Base-by-base conservation (phyloP, 2,113 vertebrate genomes). In the Riparia riparia region DNA sequence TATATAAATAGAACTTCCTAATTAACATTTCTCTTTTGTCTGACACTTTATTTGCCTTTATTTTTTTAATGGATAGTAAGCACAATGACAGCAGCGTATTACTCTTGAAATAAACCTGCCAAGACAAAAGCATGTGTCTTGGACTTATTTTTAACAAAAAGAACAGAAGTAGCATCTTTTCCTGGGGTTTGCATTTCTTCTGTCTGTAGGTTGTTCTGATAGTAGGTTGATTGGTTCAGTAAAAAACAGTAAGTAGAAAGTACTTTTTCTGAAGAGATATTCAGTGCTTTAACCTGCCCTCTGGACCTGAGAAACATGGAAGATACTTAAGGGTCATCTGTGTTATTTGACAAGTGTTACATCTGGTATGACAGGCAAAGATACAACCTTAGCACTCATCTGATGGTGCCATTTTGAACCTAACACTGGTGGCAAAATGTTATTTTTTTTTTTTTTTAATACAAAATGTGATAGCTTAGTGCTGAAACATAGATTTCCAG, bases 271-370 rank as follows among this genome's bases (percentile, higher is more conserved):
- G 97, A 98, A 97, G 97, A 98, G 97, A 98, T 97, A 95, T 97
- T 97, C 97, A 97, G 95, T 95, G 93, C 97, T 91, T 97, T 98
- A 98, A 98, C 98, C 98, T 97, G 97, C 98, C 98, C 97, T 98
- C 98, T 98, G 97, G 98, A 98, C 98, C 98, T 53, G 85, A 97
- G 98, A 97, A 98, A 98, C 96, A 95, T 53, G 92, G 96, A 98
- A 98, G 97, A 98, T 97, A 97, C 96, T 74, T 97, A 97, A 98
- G 98, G 98, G 98, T 98, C 98, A 98, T 76, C 92, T 76, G 91
- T 97, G 98, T 98, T 98, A 99, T 98, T 98, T 98, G 98, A 99
- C 98, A 98, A 98, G 98, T 97, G 96, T 98, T 98, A 98, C 97
- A 98, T 97, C 95, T 96, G 86, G 90, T 97, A 86, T 95, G 97